Base-by-base conservation (phyloP, 2,113 vertebrate species). In the Engraulis encrasicolus region DNA sequence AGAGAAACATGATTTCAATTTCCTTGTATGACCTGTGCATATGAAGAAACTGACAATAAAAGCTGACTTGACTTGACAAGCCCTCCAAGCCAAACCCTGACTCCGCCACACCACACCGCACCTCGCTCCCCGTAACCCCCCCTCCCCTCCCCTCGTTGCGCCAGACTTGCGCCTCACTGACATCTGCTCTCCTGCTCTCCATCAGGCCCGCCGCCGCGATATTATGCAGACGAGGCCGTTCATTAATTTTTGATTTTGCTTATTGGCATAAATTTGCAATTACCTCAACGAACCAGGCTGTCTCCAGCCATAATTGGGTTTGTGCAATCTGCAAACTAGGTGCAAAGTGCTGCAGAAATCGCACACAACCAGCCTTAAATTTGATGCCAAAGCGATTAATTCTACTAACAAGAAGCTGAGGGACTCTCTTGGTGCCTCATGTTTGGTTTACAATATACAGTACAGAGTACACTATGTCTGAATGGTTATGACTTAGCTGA, bases 261-360 rank as follows among this genome's bases (percentile, higher is more conserved):
- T 66, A 66, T 66, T 66, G 58, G 58, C 58, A 66, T 31, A 66
- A 66, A 66, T 66, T 66, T 66, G 58, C 58, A 66, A 66, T 66
- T 31, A 66, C 58, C 23, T 66, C 23, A 27, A 12, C 58, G 31
- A 66, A 58, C 20, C 4, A 4, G 52, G 52, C 54, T 23, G 58
- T 27, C 58, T 31, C 11, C 58, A 66, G 58, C 58, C 15, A 66
- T 66, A 66, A 66, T 66, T 66, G 58, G 58, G 58, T 66, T 66
- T 27, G 15, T 66, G 58, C n/a, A 27, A 66, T 66, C 58, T 66
- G 58, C 58, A 66, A 66, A 27, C 58, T 66, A 66, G 23, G 14
- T 66, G 58, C 58, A 66, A 66, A 66, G 58, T 66, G 31, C 23
- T 1, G 58, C 58, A 31, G 58, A 66, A 14, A 27, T n/a, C n/a